These are phyloP conservation scores for Calliopsis andreniformis DNA, from an alignment of 1,140 invertebrate species.

Conservation along the genomic window DNA sequence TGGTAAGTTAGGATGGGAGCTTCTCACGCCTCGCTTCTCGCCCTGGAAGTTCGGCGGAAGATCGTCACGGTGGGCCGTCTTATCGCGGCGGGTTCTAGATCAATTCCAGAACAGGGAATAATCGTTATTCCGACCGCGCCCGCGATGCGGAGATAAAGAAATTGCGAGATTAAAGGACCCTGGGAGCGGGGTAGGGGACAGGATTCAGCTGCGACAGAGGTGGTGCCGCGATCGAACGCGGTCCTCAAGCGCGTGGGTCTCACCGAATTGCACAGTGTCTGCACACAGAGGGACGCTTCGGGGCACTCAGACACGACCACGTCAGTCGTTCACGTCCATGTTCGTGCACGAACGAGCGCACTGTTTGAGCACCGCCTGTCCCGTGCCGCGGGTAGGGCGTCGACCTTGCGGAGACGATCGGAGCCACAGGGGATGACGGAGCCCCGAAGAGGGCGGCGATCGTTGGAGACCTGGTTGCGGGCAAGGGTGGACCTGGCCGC, in stretches of 20 bases:
- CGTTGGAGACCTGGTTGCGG: constrained; percentile 34
- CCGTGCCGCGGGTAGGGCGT: neutral
- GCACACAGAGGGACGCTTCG: neutral
- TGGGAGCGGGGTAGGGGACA: neutral
- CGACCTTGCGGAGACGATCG: constrained; percentile 6
- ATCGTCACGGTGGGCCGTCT: neutral
- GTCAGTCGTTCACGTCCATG: neutral
- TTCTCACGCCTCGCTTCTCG: too few species aligned
- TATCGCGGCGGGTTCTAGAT: constrained; percentile 35
- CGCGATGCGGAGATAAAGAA: constrained; percentile 19
- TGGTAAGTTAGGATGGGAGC: too few species aligned
- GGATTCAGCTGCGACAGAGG: neutral
- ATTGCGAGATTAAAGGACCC: constrained; percentile 2
- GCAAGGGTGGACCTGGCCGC: constrained; percentile 20
- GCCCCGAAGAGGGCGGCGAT: constrained; percentile 14
- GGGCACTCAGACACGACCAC: too few species aligned
- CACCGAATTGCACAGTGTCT: too few species aligned
- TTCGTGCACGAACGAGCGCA: constrained; percentile 4
- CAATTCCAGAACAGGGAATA: constrained; percentile 44
- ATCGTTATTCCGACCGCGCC: constrained; percentile 21
- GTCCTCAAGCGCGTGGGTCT: neutral
- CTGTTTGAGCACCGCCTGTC: neutral
- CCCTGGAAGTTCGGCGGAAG: constrained; percentile 25
- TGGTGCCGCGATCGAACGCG: neutral
- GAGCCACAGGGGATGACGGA: constrained; percentile 1